Percentiles rank a stretch among this genome's conserved stretches.
Conservation (phyloP, 2,888 invertebrate species). For the Drosophila kuntzei region DNA sequence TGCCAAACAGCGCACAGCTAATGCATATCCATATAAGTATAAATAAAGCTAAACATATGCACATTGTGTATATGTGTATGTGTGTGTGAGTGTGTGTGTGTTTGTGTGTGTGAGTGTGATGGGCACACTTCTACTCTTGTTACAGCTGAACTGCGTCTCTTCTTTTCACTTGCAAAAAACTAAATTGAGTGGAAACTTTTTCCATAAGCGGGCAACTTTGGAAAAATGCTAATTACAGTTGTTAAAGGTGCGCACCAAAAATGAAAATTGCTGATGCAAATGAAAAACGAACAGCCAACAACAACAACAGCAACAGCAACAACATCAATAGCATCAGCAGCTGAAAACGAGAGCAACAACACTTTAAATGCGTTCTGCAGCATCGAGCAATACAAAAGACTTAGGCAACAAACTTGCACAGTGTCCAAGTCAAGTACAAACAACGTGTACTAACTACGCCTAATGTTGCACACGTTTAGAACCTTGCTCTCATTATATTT, state of each 20-base stretch:
- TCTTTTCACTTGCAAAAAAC: slow-evolving; percentile 55
- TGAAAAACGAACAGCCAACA: too few species aligned
- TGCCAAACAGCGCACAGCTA: slow-evolving; percentile 69
- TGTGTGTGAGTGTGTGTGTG: slow-evolving; percentile 16
- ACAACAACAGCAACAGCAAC: slow-evolving; percentile 12
- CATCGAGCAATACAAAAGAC: slow-evolving; percentile 40
- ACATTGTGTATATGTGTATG: too few species aligned
- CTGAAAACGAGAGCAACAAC: slow-evolving; percentile 21
- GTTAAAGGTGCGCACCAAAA: slow-evolving; percentile 48
- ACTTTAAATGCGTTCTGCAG: slow-evolving; percentile 35
- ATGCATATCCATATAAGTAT: slow-evolving; percentile 42
- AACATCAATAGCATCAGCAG: not conserved
- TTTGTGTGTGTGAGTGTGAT: slow-evolving; percentile 10
- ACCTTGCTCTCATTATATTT: not conserved
- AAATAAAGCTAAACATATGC: slow-evolving; percentile 1
- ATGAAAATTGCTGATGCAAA: slow-evolving; percentile 47
- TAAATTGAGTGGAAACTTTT: slow-evolving; percentile 72
- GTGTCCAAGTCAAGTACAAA: not conserved
- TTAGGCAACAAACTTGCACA: slow-evolving; percentile 29
- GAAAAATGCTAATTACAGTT: slow-evolving; percentile 59
- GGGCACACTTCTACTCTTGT: slow-evolving; percentile 53
- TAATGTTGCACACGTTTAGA: not conserved
- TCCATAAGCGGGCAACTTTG: slow-evolving; percentile 28
- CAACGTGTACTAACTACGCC: not conserved
- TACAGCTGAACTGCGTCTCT: slow-evolving; percentile 42